phyloP scores from a whole-genome alignment of 2,113 vertebrate genomes.

The Suncus etruscus region DNA sequence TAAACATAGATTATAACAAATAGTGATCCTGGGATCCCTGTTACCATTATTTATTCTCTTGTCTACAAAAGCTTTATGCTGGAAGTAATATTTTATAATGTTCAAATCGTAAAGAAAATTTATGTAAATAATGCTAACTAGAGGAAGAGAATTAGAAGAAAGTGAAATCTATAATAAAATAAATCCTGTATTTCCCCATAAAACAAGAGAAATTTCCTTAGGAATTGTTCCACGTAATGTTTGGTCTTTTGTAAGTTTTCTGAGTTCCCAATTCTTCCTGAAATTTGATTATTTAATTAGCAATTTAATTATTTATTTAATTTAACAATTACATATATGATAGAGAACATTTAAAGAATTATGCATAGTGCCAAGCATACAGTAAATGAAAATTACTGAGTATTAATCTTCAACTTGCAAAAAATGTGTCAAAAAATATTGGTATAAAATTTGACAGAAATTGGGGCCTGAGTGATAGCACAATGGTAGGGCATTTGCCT shows the following conservation, averaged over 20 bases:
- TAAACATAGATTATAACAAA: neutral
- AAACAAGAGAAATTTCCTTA: neutral
- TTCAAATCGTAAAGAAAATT: neutral
- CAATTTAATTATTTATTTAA: neutral
- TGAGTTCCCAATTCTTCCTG: neutral
- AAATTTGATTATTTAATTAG: neutral
- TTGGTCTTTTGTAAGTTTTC: neutral
- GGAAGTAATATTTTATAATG: neutral
- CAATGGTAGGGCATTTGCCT: too few relatives aligned
- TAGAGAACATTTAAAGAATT: slow-evolving; percentile 22
- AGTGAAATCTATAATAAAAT: neutral
- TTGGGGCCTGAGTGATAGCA: too few relatives aligned
- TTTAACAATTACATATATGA: neutral
- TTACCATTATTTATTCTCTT: neutral
- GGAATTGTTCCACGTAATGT: neutral
- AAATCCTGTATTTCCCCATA: neutral
- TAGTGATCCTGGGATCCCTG: neutral
- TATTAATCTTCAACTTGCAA: slow-evolving; percentile 24
- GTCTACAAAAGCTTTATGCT: neutral
- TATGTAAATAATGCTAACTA: neutral
- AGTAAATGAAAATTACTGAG: slow-evolving; percentile 26
- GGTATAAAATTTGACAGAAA: slow-evolving; percentile 5
- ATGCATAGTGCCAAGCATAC: neutral
- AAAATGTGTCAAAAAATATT: neutral
- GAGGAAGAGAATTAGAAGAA: neutral